Evolutionary conservation across 2,888 invertebrate species (phyloP).

Genomic region (Cetonia aurata): DNA sequence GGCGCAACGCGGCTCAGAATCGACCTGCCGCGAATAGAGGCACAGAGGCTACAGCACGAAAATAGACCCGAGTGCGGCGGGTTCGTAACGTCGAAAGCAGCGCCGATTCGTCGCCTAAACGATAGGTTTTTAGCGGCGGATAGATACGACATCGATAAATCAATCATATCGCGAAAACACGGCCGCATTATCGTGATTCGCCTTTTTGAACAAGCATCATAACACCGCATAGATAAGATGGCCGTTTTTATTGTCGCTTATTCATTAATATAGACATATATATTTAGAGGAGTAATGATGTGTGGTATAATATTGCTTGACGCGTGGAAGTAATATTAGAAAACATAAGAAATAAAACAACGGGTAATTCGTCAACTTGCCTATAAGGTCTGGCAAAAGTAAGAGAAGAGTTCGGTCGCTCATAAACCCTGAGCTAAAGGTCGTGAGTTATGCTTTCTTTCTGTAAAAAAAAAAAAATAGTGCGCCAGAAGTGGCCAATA

Average conservation of each 20-base stretch:
- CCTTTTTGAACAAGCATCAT: constrained; percentile 39
- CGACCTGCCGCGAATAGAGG: neutral
- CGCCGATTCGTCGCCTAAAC: neutral
- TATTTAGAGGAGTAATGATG: too few relatives aligned
- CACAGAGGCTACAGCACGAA: neutral
- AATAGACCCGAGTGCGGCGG: constrained; percentile 2
- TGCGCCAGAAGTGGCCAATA: too few relatives aligned
- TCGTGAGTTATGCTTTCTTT: too few relatives aligned
- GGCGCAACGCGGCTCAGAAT: neutral
- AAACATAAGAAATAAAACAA: too few relatives aligned
- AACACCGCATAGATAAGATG: constrained; percentile 34
- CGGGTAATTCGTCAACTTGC: too few relatives aligned
- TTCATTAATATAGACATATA: neutral
- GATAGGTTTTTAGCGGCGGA: constrained; percentile 20
- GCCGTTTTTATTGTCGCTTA: constrained; percentile 28
- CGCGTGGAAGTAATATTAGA: too few relatives aligned
- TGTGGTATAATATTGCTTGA: too few relatives aligned
- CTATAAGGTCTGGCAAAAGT: too few relatives aligned
- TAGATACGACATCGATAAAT: constrained; percentile 27
- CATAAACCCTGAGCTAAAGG: too few relatives aligned
- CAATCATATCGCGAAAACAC: constrained; percentile 39
- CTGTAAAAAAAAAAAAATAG: too few relatives aligned
- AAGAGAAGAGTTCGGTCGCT: too few relatives aligned
- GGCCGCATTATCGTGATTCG: constrained; percentile 32
- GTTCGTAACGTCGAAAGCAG: constrained; percentile 12